These are phyloP conservation scores for Dascillus cervinus DNA, from an alignment of 2,888 invertebrate species.

Conservation along the genomic window DNA sequence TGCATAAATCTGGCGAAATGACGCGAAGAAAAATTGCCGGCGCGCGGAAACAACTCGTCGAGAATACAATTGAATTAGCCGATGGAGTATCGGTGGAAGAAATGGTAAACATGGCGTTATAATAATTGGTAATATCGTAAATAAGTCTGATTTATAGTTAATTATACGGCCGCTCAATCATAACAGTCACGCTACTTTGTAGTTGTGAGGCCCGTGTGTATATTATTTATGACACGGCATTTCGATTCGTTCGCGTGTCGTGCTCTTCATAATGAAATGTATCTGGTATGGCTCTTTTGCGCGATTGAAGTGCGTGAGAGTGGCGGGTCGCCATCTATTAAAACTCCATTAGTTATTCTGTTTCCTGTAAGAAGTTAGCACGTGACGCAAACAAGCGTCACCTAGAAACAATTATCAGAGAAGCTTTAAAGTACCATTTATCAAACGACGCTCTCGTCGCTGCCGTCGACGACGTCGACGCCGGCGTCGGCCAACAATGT, in stretches of 20 bases:
- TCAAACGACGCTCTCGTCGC: conserved; percentile 23
- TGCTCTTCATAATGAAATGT: conserved; percentile 23
- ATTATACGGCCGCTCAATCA: conserved; percentile 24
- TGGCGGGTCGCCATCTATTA: conserved; percentile 30
- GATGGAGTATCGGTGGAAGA: no score
- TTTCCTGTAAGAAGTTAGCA: conserved; percentile 21
- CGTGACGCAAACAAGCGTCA: conserved; percentile 22
- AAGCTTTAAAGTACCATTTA: conserved; percentile 21
- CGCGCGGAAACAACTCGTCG: no score
- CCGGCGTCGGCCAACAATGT: conserved; percentile 22
- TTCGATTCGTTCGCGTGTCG: conserved; percentile 21
- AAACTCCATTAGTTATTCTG: conserved; percentile 33
- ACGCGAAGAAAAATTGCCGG: no score
- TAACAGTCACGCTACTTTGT: conserved; percentile 22
- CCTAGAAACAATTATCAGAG: conserved; percentile 22
- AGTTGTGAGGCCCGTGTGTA: conserved; percentile 14
- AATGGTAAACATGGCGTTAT: conserved; percentile 1
- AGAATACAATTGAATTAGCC: no score
- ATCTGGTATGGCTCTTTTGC: conserved; percentile 19
- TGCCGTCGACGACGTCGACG: conserved; percentile 22
- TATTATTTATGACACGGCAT: conserved; percentile 24
- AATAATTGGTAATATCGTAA: conserved; percentile 3
- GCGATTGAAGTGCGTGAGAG: conserved; percentile 18
- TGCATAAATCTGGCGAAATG: no score
- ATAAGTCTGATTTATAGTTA: conserved; percentile 17